Conservation (phyloP, 2,797 vertebrate species). For the Molossus molossus region DNA sequence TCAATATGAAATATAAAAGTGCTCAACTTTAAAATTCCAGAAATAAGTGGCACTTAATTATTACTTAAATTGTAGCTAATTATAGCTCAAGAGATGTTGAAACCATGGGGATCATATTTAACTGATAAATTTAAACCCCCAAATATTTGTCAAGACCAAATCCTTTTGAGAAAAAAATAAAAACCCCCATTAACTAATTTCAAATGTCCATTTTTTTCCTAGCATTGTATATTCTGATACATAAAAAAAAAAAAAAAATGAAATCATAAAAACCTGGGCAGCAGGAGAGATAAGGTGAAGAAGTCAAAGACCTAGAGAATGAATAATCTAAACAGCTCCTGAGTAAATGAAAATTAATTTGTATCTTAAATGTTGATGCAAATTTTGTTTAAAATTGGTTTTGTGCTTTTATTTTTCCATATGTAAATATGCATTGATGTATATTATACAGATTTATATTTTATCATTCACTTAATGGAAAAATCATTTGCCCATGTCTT, state of each 20-base stretch:
- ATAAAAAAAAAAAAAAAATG: not conserved
- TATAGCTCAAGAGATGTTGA: slow-evolving; percentile 16
- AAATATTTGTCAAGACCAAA: slow-evolving; percentile 6
- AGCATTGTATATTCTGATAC: not conserved
- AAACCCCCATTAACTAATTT: not conserved
- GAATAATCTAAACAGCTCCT: not conserved
- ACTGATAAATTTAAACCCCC: not conserved
- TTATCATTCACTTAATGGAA: not conserved
- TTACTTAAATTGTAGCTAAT: not conserved
- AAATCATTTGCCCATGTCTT: not conserved
- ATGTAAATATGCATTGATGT: not conserved
- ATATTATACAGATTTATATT: not conserved
- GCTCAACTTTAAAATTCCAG: not conserved
- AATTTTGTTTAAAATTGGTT: not conserved
- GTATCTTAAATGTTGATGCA: slow-evolving; percentile 14
- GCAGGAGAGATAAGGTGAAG: not conserved
- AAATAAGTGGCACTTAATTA: not conserved
- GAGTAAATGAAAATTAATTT: slow-evolving; percentile 9
- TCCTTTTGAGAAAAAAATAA: not conserved
- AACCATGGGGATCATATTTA: not conserved
- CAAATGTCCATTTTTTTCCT: not conserved
- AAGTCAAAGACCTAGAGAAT: not conserved
- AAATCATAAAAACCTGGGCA: not conserved
- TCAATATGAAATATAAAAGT: slow-evolving; percentile 53
- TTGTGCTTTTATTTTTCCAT: slow-evolving; percentile 22